phyloP scores from a whole-genome alignment of 1,140 invertebrate species.

The Apolygus lucorum region DNA sequence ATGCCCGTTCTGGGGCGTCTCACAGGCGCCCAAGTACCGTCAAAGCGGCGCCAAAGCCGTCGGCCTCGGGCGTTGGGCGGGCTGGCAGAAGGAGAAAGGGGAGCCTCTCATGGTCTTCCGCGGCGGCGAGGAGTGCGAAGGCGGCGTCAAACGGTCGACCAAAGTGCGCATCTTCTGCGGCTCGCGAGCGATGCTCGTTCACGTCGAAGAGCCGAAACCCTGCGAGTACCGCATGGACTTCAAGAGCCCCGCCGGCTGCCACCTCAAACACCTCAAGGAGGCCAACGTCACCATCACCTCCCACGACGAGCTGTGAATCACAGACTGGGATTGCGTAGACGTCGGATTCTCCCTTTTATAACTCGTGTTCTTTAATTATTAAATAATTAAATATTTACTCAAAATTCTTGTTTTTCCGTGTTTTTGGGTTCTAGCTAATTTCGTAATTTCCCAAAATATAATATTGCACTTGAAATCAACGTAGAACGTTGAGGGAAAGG shows the following conservation, averaged over 20 bases:
- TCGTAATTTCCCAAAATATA: no score
- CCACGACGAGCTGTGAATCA: conserved; percentile 5
- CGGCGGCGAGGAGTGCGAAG: background rate
- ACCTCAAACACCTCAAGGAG: background rate
- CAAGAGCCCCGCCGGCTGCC: background rate
- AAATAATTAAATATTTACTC: no score
- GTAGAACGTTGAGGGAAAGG: no score
- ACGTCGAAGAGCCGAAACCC: background rate
- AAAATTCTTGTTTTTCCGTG: no score
- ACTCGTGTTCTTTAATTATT: no score
- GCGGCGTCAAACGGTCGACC: background rate
- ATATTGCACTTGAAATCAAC: no score
- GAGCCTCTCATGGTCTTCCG: background rate
- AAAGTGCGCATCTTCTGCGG: background rate
- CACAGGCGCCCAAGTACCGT: background rate
- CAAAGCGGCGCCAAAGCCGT: background rate
- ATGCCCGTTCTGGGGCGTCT: background rate
- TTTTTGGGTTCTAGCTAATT: no score
- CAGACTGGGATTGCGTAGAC: no score
- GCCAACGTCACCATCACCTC: background rate
- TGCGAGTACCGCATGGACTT: background rate
- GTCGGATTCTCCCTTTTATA: no score
- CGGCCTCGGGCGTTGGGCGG: background rate
- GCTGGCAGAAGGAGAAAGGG: background rate
- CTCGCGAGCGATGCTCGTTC: background rate